These are phyloP conservation scores for Lysiphlebus fabarum DNA, from an alignment of 1,140 invertebrate species.

Conservation along the genomic window DNA sequence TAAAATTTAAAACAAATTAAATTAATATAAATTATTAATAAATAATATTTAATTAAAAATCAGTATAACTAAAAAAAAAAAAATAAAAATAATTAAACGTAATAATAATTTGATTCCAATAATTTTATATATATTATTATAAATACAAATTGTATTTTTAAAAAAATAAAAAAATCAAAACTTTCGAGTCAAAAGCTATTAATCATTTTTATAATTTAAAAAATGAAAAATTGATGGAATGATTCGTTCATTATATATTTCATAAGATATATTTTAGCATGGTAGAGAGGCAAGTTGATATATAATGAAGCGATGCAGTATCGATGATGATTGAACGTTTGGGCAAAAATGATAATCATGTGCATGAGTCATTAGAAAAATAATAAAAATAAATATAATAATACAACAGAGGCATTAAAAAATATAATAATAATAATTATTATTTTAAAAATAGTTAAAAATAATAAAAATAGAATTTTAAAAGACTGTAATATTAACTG, in stretches of 20 bases:
- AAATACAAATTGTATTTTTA: too few species aligned
- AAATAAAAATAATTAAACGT: too few species aligned
- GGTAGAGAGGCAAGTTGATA: not conserved
- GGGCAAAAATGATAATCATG: not conserved
- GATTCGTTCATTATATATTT: not conserved
- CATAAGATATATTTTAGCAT: conserved; percentile 4
- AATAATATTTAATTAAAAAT: too few species aligned
- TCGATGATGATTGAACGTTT: conserved; percentile 12
- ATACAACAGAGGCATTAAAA: conserved; percentile 24
- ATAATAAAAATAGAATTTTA: too few species aligned
- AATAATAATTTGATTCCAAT: too few species aligned
- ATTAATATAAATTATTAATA: too few species aligned
- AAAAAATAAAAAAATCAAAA: not conserved
- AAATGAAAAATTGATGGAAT: conserved; percentile 3
- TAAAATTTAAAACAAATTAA: too few species aligned
- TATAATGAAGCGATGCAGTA: conserved; percentile 8
- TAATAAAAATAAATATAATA: conserved; percentile 22
- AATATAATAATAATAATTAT: conserved; percentile 18
- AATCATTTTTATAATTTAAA: not conserved
- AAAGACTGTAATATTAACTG: too few species aligned
- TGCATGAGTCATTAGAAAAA: conserved; percentile 1
- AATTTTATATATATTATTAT: too few species aligned
- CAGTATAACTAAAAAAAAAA: too few species aligned
- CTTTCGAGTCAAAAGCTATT: not conserved
- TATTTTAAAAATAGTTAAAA: conserved; percentile 22